Conservation (phyloP, 92 coral and sea anemone species). For the Hydrozoanthus gracilis region DNA sequence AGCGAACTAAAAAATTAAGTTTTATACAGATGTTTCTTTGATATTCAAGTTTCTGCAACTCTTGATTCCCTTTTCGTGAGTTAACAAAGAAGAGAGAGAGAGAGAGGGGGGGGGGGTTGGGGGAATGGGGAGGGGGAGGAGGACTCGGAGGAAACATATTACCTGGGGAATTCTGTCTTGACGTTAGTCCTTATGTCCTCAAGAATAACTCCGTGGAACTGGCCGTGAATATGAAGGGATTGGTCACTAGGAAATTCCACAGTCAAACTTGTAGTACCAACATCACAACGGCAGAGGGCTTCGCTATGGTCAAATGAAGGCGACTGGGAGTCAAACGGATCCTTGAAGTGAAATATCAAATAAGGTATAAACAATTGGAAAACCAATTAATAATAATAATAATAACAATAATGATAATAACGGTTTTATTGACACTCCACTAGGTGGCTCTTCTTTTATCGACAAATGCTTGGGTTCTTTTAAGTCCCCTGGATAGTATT, state of each 20-base stretch:
- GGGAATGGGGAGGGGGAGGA: no score
- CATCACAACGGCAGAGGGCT: conserved; percentile 78
- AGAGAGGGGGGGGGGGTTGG: no score
- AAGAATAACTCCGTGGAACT: conserved; percentile 81
- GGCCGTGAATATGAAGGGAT: conserved; percentile 80
- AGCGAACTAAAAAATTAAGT: no score
- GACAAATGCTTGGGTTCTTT: no score
- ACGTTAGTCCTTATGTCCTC: conserved; percentile 85
- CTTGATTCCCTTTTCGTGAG: no score
- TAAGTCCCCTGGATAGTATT: no score
- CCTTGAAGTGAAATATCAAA: conserved; percentile 41
- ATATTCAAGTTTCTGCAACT: no score
- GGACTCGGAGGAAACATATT: neutral
- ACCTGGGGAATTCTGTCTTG: conserved; percentile 92
- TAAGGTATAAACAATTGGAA: neutral
- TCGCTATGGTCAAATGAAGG: conserved; percentile 69
- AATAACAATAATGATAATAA: no score
- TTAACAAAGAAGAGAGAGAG: no score
- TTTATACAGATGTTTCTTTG: no score
- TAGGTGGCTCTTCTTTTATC: no score
- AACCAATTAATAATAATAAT: neutral
- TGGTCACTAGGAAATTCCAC: conserved; percentile 79
- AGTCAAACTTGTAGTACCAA: conserved; percentile 73
- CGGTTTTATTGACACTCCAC: no score
- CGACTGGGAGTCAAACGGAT: conserved; percentile 86